Base-by-base conservation (phyloP, 2,113 vertebrate genomes). In the Symphodus melops region DNA sequence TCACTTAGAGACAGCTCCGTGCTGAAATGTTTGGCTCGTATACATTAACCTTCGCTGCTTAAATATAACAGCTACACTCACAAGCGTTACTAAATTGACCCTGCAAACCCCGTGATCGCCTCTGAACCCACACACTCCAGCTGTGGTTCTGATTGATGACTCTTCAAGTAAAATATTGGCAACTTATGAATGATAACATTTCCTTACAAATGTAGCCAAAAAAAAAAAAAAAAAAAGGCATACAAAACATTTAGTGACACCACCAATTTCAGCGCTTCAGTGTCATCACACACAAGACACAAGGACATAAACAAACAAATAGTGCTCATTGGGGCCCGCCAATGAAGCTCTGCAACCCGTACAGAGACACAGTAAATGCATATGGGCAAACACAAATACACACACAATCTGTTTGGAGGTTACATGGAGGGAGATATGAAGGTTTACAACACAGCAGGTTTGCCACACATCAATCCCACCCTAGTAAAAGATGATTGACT, bases 261-360 rank as follows among this genome's bases (percentile, higher is more conserved):
- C 33, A 54, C 67, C 9, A 72, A 72, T 67, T 48, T 21, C 54
- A 23, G 37, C 60, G 53, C 76, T 36, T 51, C 1, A 20, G 68
- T 61, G 77, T 76, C 79, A 13, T 68, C 72, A 58, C 81, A 77
- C 68, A 56, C 69, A 53, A 33, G 17, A 77, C 41, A 51, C 51
- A 55, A 23, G 46, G 16, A 67, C 33, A 55, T 10, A 19, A 48
- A 80, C 62, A 36, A 5, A 92, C 86, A 49, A n/a, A n/a, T 16
- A 19, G 90, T 87, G 59, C 89, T 92, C 64, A 91, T 80, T 92
- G 95, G 95, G 92, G 91, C 96, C 96, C 90, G 95, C 94, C 96
- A 94, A 92, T 82, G 67, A 80, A 81, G 71, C 82, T 94, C 94
- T 96, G 93, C 89, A 95, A 90, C 93, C 94, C 81, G 93, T 89